These are phyloP conservation scores for Okamejei kenojei DNA, from an alignment of 2,797 vertebrate genomes.

Conservation along the genomic window DNA sequence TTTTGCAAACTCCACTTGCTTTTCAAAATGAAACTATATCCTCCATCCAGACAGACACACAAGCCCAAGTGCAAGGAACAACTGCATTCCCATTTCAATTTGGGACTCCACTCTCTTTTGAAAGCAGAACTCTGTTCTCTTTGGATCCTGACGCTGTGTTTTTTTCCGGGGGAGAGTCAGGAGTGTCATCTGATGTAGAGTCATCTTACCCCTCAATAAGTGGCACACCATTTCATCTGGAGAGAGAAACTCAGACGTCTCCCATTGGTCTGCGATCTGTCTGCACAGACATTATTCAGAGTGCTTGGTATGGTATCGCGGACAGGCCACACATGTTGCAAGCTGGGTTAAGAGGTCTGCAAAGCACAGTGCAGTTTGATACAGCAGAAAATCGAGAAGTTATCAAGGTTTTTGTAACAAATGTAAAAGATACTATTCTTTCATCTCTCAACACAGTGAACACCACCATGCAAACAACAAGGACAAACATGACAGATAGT, in stretches of 20 bases:
- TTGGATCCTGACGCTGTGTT: too few species aligned
- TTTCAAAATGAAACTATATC: too few species aligned
- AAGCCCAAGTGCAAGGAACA: neutral
- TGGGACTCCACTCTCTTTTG: neutral
- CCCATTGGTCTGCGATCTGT: neutral
- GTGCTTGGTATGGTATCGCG: neutral
- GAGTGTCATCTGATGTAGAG: neutral
- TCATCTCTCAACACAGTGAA: neutral
- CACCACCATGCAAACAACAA: slow-evolving; percentile 29
- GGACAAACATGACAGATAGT: neutral
- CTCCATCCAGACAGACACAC: too few species aligned
- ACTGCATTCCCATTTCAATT: neutral
- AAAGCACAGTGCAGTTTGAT: neutral
- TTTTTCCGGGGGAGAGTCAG: neutral
- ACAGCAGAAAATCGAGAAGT: neutral
- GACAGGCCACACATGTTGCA: neutral
- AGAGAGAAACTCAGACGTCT: slow-evolving; percentile 30
- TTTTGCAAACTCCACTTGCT: neutral
- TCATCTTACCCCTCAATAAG: neutral
- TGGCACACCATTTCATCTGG: neutral
- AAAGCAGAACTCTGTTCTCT: neutral
- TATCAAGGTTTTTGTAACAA: neutral
- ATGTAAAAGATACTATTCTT: neutral
- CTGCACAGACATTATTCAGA: neutral
- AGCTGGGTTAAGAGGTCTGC: neutral